Conservation (phyloP, 2,113 vertebrate genomes). For the Tragelaphus scriptus region DNA sequence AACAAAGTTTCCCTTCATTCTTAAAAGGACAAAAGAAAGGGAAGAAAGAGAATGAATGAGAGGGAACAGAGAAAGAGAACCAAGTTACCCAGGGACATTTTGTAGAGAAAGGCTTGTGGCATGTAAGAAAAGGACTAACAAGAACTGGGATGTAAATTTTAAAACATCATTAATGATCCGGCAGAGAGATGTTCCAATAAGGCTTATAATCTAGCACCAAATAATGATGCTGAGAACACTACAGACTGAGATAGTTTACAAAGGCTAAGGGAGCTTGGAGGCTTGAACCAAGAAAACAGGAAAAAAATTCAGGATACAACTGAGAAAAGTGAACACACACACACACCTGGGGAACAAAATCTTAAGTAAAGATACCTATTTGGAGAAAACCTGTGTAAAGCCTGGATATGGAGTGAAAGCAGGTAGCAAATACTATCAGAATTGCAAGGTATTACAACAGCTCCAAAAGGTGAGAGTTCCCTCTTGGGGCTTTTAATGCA, state of each 20-base stretch:
- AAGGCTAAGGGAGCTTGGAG: not conserved
- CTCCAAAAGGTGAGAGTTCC: not conserved
- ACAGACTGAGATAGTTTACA: not conserved
- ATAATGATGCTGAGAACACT: not conserved
- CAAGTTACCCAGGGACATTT: not conserved
- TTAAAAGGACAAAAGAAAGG: not conserved
- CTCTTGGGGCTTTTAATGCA: not conserved
- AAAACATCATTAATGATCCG: not conserved
- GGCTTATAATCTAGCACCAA: not conserved
- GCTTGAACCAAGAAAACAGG: not conserved
- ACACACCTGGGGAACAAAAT: conserved; percentile 6
- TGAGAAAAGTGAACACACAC: not conserved
- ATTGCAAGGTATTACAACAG: conserved; percentile 56
- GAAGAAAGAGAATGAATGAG: not conserved
- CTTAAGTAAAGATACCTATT: conserved; percentile 11
- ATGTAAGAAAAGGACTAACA: not conserved
- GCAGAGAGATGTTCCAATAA: not conserved
- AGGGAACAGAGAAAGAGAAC: not conserved
- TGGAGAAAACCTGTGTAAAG: not conserved
- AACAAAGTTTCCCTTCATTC: not conserved
- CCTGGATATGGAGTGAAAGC: not conserved
- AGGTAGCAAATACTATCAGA: not conserved
- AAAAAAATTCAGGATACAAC: not conserved
- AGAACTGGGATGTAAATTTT: not conserved
- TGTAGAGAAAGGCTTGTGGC: not conserved